phyloP scores from a whole-genome alignment of 2,888 invertebrate genomes.

The Aphidius colemani region DNA sequence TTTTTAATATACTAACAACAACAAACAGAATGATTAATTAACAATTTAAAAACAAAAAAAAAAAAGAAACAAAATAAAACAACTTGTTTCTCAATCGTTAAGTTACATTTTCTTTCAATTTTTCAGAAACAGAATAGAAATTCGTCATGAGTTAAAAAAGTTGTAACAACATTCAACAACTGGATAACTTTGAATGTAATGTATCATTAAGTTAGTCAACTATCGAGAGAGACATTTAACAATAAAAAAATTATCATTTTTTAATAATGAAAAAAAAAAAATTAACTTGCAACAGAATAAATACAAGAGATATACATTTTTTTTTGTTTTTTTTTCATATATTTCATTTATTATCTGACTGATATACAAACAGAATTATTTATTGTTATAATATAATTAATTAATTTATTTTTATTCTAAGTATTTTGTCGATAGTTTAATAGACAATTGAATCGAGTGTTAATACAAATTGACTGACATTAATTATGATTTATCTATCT shows the following conservation, averaged over 20 bases:
- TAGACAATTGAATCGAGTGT: background rate
- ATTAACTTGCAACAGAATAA: slow-evolving; percentile 26
- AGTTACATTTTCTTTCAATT: slow-evolving; percentile 43
- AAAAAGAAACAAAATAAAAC: background rate
- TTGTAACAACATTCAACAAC: slow-evolving; percentile 48
- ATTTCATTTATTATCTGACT: background rate
- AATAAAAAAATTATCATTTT: slow-evolving; percentile 15
- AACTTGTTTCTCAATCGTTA: slow-evolving; percentile 39
- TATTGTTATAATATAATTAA: background rate
- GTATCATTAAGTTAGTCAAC: slow-evolving; percentile 15
- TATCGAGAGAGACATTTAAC: slow-evolving; percentile 7
- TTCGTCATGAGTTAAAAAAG: slow-evolving; percentile 56
- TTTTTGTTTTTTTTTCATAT: slow-evolving; percentile 2
- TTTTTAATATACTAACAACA: background rate
- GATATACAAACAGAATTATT: background rate
- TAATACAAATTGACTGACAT: too few species aligned
- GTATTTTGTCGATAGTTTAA: background rate
- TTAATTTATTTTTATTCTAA: background rate
- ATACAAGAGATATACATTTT: slow-evolving; percentile 20
- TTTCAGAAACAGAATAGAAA: slow-evolving; percentile 52
- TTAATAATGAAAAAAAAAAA: too few species aligned
- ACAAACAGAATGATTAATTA: background rate
- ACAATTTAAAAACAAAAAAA: too few species aligned
- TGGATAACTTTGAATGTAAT: slow-evolving; percentile 37
- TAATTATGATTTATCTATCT: too few species aligned